Conservation (phyloP, 2,797 vertebrate genomes). For the Channallabes apus region DNA sequence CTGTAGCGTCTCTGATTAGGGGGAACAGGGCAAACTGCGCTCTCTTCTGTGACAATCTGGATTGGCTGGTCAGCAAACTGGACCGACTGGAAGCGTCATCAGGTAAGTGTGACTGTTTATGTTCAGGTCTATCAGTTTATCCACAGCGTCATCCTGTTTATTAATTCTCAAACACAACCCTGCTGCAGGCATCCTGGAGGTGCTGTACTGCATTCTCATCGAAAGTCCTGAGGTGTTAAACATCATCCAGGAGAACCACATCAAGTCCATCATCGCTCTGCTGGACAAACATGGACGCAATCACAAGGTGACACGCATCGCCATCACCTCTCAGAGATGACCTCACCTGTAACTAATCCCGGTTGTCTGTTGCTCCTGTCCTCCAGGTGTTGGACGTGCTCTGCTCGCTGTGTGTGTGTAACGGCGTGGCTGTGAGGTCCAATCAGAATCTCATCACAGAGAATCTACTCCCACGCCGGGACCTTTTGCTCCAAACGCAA, state of each 20-base stretch:
- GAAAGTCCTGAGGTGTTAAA: conserved; percentile 96
- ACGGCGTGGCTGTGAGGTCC: conserved; percentile 92
- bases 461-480: conserved; percentile 89
- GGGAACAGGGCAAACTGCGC: conserved; percentile 92
- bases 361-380: not conserved
- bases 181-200: conserved; percentile 89
- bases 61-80: conserved; percentile 95
- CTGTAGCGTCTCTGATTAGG: conserved; percentile 87
- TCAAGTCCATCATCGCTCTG: conserved; percentile 95
- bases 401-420: conserved; percentile 93
- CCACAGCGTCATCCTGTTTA: not conserved
- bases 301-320: conserved; percentile 80
- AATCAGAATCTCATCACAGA: conserved; percentile 97
- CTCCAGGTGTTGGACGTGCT: conserved; percentile 91
- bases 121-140: not conserved
- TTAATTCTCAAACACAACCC: not conserved
- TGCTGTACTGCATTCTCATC: conserved; percentile 92
- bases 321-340: not conserved
- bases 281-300: conserved; percentile 95
- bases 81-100: conserved; percentile 93
- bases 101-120: conserved; percentile 66
- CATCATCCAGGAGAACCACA: conserved; percentile 96
- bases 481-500: conserved; percentile 91
- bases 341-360: not conserved
- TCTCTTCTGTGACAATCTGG: conserved; percentile 91